Evolutionary conservation across 2,113 vertebrate genomes (phyloP).

Genomic region (Ictidomys tridecemlineatus): DNA sequence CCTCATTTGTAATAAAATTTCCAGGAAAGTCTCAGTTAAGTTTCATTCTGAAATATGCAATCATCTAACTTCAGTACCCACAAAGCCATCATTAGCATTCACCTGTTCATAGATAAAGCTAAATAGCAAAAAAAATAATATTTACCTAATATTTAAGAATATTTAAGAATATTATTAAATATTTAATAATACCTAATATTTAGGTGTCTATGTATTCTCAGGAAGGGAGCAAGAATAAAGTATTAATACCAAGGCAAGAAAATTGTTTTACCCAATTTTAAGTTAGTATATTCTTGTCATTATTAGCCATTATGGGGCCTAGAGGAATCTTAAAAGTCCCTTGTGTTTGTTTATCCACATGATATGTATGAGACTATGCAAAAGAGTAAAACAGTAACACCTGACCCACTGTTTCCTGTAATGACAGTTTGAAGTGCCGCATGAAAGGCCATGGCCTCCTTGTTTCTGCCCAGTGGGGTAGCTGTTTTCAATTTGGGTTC

Average conservation of each 20-base stretch:
- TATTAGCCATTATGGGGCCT: not conserved
- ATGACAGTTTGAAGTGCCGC: not conserved
- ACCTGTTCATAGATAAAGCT: not conserved
- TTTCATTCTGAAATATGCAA: conserved; percentile 30
- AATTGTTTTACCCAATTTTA: not conserved
- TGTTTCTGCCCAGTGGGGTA: conserved; percentile 35
- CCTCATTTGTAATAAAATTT: conserved; percentile 35
- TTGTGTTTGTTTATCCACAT: not conserved
- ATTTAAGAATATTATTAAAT: no score
- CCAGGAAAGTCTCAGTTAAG: not conserved
- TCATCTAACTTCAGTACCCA: not conserved
- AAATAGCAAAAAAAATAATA: not conserved
- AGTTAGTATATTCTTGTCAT: not conserved
- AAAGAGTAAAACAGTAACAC: conserved; percentile 48
- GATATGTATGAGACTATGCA: not conserved
- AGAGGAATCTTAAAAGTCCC: not conserved
- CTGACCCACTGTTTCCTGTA: not conserved
- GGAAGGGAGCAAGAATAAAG: not conserved
- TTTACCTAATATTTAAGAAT: no score
- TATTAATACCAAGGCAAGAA: not conserved
- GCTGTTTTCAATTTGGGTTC: conserved; percentile 33
- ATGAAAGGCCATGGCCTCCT: conserved; percentile 47
- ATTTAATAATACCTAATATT: not conserved
- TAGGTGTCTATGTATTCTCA: not conserved
- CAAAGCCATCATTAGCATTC: not conserved